These are phyloP conservation scores for Campaea margaritaria DNA, from an alignment of 2,888 invertebrate species.

Conservation along the genomic window DNA sequence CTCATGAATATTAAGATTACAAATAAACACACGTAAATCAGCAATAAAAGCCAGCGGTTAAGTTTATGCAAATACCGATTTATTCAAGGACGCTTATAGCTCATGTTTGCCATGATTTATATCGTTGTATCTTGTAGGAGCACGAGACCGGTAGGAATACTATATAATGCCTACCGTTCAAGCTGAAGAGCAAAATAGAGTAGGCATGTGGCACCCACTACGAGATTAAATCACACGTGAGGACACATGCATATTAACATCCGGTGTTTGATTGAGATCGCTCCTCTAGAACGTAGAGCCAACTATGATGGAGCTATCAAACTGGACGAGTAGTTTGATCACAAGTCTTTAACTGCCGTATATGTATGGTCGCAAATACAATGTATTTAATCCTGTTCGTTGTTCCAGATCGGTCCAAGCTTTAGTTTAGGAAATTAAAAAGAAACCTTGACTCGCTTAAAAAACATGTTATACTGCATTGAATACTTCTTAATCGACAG, in stretches of 20 bases:
- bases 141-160: neutral
- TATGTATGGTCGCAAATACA: neutral
- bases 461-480: too few species aligned
- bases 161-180: neutral
- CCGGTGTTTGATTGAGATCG: slow-evolving; percentile 40
- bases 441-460: too few species aligned
- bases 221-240: slow-evolving; percentile 40
- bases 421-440: too few species aligned
- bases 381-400: too few species aligned
- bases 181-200: neutral
- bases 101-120: slow-evolving; percentile 10
- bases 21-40: slow-evolving; percentile 4
- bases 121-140: slow-evolving; percentile 10
- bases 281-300: slow-evolving; percentile 18
- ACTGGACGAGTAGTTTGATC: slow-evolving; percentile 5
- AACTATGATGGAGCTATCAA: slow-evolving; percentile 5
- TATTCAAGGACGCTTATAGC: slow-evolving; percentile 12
- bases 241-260: slow-evolving; percentile 41
- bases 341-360: neutral
- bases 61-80: slow-evolving; percentile 17
- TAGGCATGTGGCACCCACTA: slow-evolving; percentile 22
- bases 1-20: slow-evolving; percentile 1
- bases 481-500: too few species aligned
- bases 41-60: slow-evolving; percentile 4
- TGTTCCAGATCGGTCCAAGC: too few species aligned